A percentile compares a stretch with the other conserved stretches of the same genome.
Conservation (phyloP, 2,888 invertebrate species). For the Orthosia incerta region DNA sequence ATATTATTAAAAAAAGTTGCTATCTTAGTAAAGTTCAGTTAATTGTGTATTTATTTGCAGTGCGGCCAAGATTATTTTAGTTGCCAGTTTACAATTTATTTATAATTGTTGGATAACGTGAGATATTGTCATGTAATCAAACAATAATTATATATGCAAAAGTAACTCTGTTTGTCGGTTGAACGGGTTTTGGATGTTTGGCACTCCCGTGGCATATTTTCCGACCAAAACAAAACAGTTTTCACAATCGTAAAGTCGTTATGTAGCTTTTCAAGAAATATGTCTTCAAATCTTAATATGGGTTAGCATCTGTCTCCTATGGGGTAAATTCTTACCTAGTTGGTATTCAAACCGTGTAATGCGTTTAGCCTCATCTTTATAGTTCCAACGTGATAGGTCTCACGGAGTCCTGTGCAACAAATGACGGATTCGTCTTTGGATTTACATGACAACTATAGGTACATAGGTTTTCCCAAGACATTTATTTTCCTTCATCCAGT, state of each 20-base stretch:
- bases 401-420: slow-evolving; percentile 21
- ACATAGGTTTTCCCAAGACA: slow-evolving; percentile 40
- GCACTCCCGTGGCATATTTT: background rate
- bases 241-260: slow-evolving; percentile 21
- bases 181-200: background rate
- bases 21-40: slow-evolving; percentile 54
- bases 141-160: slow-evolving; percentile 1
- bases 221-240: background rate
- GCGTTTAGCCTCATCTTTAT: slow-evolving; percentile 58
- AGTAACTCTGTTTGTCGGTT: background rate
- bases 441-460: slow-evolving; percentile 32
- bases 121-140: background rate
- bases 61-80: background rate
- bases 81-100: background rate
- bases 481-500: slow-evolving; percentile 22
- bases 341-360: slow-evolving; percentile 44
- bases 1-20: slow-evolving; percentile 70
- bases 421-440: slow-evolving; percentile 15
- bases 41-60: slow-evolving; percentile 39
- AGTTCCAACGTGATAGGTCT: slow-evolving; percentile 57
- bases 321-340: slow-evolving; percentile 12
- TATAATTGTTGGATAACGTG: no score
- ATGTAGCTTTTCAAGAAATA: slow-evolving; percentile 8
- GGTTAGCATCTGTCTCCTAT: slow-evolving; percentile 30
- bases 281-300: slow-evolving; percentile 10